phyloP scores from a whole-genome alignment of 2,113 vertebrate genomes.

The Rousettus leschenaultii region DNA sequence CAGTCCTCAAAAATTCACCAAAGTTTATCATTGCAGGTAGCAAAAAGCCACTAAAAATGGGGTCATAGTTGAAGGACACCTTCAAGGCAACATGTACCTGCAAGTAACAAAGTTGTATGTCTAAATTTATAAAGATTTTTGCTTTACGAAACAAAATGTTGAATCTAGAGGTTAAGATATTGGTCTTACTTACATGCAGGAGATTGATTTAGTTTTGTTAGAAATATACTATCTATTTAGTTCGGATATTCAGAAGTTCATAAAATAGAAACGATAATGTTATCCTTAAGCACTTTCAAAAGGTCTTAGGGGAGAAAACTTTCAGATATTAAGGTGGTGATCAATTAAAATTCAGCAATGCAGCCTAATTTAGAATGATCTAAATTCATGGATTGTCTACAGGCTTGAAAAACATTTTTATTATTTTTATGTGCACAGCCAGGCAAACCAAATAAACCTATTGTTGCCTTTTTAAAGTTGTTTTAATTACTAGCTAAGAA shows the following conservation, averaged over 20 bases:
- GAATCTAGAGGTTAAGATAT: not conserved
- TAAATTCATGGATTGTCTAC: constrained; percentile 14
- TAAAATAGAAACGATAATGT: constrained; percentile 16
- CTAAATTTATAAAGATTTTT: not conserved
- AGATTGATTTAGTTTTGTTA: not conserved
- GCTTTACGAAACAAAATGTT: not conserved
- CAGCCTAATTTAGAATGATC: not conserved
- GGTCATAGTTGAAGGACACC: not conserved
- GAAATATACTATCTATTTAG: not conserved
- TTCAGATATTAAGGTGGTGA: constrained; percentile 5
- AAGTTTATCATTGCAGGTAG: not conserved
- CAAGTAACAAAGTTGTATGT: not conserved
- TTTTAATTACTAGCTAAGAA: constrained; percentile 52
- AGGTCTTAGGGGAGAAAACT: not conserved
- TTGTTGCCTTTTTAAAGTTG: constrained; percentile 42
- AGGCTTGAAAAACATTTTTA: constrained; percentile 43
- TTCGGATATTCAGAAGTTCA: constrained; percentile 34
- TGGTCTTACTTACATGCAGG: not conserved
- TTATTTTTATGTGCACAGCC: constrained; percentile 39
- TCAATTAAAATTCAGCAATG: constrained; percentile 16
- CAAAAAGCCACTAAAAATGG: not conserved
- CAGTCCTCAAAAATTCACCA: not conserved
- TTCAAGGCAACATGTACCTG: not conserved
- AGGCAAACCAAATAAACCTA: constrained; percentile 33
- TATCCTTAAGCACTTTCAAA: not conserved